These are phyloP conservation scores for Seladonia tumulorum DNA, from an alignment of 2,888 invertebrate genomes.

Conservation along the genomic window DNA sequence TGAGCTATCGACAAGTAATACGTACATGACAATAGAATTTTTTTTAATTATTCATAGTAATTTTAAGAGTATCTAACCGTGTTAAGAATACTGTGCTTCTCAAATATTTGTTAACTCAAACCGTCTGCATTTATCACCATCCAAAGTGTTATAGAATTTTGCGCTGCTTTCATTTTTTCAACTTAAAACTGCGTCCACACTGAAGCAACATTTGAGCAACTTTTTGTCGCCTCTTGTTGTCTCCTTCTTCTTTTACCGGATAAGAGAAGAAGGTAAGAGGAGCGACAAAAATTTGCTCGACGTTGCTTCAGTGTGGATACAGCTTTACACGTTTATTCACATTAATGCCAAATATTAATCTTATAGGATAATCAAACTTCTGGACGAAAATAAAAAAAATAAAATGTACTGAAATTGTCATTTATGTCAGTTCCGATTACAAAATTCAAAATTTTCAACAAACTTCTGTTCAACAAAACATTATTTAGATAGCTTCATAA, in stretches of 20 bases:
- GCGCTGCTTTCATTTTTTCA: not conserved
- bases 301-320: not conserved
- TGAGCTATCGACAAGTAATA: not conserved
- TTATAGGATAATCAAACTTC: not conserved
- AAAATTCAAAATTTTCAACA: not conserved
- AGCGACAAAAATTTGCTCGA: not conserved
- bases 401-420: not conserved
- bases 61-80: not conserved
- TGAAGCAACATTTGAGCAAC: not conserved
- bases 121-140: not conserved
- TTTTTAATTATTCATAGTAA: not conserved
- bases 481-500: not conserved
- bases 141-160: constrained; percentile 8
- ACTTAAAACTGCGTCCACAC: not conserved
- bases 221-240: not conserved
- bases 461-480: constrained; percentile 2
- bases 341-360: not conserved
- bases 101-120: not conserved
- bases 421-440: too few species aligned
- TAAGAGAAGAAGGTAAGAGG: not conserved
- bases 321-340: not conserved
- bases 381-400: not conserved
- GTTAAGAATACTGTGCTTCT: constrained; percentile 9
- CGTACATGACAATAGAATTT: not conserved
- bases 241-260: not conserved